phyloP scores from a whole-genome alignment of 92 coral and sea anemone genomes.

The Actinostola sp. region DNA sequence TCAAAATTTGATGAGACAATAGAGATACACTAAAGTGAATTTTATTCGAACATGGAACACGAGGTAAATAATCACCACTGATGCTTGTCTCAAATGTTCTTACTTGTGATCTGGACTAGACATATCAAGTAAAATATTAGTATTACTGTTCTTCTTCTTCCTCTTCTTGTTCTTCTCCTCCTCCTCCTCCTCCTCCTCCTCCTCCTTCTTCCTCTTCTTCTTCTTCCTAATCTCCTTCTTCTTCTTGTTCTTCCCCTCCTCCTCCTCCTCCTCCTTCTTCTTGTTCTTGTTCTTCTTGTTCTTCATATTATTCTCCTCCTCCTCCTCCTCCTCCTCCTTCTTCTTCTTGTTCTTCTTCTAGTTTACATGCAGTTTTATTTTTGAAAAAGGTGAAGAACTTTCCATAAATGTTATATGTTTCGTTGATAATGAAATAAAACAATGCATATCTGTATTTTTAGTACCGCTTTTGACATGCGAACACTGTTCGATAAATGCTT shows the following conservation, averaged over 20 bases:
- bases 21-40: no score
- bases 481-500: constrained; percentile 68
- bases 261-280: background rate
- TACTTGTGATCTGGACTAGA: no score
- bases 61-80: no score
- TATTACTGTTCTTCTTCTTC: background rate
- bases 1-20: no score
- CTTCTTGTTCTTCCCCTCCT: background rate
- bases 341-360: background rate
- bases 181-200: background rate
- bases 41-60: no score
- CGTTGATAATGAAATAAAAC: background rate
- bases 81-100: no score
- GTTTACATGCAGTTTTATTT: background rate
- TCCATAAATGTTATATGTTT: no score
- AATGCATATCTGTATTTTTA: background rate
- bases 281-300: background rate
- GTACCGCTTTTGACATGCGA: constrained; percentile 41
- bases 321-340: background rate
- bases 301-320: background rate
- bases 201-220: background rate
- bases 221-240: background rate
- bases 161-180: background rate
- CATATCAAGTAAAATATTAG: no score
- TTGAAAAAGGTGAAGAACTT: background rate